A percentile compares a stretch with the other conserved stretches of the same genome.
Conservation (phyloP, 2,113 vertebrate genomes). For the Galbula dea region DNA sequence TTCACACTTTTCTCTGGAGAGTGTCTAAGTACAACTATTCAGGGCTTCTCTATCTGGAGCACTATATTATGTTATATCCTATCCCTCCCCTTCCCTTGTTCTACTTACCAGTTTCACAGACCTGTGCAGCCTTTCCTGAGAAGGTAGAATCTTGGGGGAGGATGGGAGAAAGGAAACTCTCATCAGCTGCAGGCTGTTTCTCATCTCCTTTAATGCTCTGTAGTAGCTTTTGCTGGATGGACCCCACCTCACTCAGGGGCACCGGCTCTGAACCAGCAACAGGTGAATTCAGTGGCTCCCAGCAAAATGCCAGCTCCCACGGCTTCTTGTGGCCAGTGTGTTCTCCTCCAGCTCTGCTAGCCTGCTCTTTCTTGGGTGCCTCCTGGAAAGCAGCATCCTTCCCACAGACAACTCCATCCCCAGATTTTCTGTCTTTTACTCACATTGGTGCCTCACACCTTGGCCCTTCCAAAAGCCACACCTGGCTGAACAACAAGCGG, state of each 20-base stretch:
- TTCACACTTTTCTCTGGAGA: not conserved
- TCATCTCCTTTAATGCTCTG: not conserved
- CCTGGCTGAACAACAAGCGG: not conserved
- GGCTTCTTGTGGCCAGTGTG: not conserved
- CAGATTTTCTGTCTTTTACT: no score
- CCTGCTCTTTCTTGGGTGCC: not conserved
- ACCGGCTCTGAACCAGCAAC: fast-evolving
- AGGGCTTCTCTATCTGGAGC: not conserved
- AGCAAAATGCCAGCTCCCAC: not conserved
- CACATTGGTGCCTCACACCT: fast-evolving
- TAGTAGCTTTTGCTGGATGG: not conserved
- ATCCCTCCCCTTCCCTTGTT: not conserved
- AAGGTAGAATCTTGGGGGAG: not conserved
- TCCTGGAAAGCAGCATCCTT: not conserved
- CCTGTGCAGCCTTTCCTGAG: not conserved
- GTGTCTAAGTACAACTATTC: not conserved
- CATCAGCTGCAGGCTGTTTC: not conserved
- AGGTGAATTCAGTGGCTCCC: not conserved
- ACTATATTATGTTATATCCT: fast-evolving
- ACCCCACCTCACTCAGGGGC: not conserved
- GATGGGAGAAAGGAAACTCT: not conserved
- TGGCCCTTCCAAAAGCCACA: not conserved
- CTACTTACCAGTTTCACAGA: not conserved
- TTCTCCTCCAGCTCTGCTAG: not conserved
- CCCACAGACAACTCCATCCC: no score